These are phyloP conservation scores for Sus cebifrons DNA, from an alignment of 2,797 vertebrate genomes.

Conservation along the genomic window DNA sequence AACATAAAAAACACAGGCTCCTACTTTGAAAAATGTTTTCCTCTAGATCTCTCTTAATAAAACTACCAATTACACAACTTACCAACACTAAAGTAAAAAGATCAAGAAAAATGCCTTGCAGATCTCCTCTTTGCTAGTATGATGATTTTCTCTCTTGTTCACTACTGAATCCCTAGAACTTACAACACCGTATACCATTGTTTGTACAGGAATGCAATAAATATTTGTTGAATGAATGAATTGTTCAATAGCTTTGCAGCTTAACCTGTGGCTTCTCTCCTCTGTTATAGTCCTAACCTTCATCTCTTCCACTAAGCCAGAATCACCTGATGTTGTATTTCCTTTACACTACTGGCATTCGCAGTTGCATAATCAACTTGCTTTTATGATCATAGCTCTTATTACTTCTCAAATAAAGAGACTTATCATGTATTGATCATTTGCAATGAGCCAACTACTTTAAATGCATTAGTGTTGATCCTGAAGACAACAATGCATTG, in stretches of 20 bases:
- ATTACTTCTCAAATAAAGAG: neutral
- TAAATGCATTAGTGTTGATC: neutral
- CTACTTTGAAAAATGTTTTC: neutral
- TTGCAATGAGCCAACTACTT: neutral
- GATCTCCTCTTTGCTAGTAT: neutral
- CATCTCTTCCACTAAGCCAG: neutral
- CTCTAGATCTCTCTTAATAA: neutral
- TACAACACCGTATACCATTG: neutral
- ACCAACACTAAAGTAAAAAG: conserved; percentile 2
- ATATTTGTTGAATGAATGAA: neutral
- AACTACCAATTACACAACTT: neutral
- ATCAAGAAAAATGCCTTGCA: neutral
- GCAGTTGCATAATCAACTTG: neutral
- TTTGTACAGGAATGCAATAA: neutral
- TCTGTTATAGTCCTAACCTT: neutral
- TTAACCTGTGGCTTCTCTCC: neutral
- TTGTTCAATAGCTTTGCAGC: neutral
- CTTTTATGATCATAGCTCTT: neutral
- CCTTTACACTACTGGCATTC: neutral
- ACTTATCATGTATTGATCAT: neutral
- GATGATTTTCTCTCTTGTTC: neutral
- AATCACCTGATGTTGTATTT: neutral
- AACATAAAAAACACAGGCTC: neutral
- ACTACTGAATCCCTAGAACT: neutral
- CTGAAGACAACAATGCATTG: neutral